A percentile compares a stretch with the other conserved stretches of the same genome.
Conservation (phyloP, 2,113 vertebrate genomes). For the Tragulus kanchil region DNA sequence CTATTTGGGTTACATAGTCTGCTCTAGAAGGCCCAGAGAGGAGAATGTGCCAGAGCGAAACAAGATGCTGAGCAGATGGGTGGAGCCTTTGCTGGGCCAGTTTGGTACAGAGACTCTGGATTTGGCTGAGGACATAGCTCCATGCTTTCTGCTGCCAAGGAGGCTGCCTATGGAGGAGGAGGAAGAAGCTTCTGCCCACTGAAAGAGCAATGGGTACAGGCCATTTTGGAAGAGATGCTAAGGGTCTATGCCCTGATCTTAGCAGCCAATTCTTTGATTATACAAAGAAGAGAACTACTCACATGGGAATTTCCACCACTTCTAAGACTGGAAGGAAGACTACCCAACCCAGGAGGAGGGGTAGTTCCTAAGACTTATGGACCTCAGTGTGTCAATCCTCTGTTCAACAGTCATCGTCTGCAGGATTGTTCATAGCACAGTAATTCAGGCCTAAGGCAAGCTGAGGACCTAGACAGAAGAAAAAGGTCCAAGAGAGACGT, state of each 20-base stretch:
- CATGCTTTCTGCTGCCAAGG: background rate
- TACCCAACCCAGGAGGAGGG: background rate
- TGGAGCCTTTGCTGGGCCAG: background rate
- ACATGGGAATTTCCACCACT: background rate
- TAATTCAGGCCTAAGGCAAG: background rate
- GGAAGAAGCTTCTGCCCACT: background rate
- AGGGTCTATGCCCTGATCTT: background rate
- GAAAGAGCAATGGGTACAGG: background rate
- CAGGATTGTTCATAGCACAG: constrained; percentile 53
- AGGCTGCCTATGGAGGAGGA: background rate
- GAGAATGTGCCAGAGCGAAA: background rate
- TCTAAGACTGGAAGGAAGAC: background rate
- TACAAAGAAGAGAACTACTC: background rate
- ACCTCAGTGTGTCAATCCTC: background rate
- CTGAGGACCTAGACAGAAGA: background rate
- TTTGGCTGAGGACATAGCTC: background rate
- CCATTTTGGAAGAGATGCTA: background rate
- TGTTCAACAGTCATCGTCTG: background rate
- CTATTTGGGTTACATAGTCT: background rate
- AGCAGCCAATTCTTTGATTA: background rate
- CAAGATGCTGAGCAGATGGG: background rate
- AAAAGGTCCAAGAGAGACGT: background rate
- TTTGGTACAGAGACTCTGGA: background rate
- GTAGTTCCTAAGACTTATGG: background rate
- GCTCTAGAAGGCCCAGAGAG: background rate